These are phyloP conservation scores for Chrysomela aeneicollis DNA, from an alignment of 2,888 invertebrate species.

Conservation along the genomic window DNA sequence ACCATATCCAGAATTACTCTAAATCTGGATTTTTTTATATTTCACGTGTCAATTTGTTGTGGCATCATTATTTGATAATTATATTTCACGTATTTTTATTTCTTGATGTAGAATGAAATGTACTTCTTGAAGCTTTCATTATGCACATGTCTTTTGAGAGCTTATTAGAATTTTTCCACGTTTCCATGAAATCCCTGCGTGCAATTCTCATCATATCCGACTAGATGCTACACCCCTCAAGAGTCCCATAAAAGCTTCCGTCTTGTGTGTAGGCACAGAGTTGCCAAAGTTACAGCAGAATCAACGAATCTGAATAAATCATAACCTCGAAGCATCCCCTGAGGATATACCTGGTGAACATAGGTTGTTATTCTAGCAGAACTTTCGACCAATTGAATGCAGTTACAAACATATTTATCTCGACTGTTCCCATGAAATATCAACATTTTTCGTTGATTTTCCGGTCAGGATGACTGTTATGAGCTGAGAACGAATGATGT, in stretches of 20 bases:
- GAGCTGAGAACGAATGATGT: neutral
- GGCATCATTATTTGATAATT: too few species aligned
- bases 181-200: constrained; percentile 13
- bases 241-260: constrained; percentile 14
- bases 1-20: constrained; percentile 26
- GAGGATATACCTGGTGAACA: neutral
- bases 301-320: neutral
- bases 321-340: neutral
- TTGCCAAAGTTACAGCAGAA: neutral
- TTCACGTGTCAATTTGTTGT: too few species aligned
- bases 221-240: constrained; percentile 16
- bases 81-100: too few species aligned
- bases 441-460: too few species aligned
- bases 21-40: neutral
- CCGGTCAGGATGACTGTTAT: too few species aligned
- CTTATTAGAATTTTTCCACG: constrained; percentile 5
- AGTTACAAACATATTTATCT: too few species aligned
- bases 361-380: too few species aligned
- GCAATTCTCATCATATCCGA: constrained; percentile 17
- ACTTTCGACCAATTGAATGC: too few species aligned
- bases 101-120: too few species aligned
- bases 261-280: neutral
- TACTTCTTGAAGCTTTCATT: too few species aligned
- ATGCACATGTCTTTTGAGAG: neutral
- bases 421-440: too few species aligned